A percentile compares a stretch with the other conserved stretches of the same genome.
phyloP scores from a whole-genome alignment of 2,113 vertebrate genomes.

The Oreochromis aureus region DNA sequence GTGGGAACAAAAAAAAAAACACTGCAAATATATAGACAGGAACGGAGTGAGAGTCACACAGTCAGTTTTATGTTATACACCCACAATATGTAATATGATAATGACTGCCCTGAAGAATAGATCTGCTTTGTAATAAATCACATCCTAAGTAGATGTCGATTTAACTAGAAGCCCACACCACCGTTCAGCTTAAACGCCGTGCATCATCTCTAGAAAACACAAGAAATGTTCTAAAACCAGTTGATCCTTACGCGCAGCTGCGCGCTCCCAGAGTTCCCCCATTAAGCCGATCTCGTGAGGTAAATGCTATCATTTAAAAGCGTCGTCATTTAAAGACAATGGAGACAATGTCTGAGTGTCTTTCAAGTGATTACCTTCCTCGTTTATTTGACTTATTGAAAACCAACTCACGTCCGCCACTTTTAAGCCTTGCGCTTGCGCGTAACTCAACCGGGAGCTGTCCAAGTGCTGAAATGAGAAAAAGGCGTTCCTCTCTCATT shows the following conservation, averaged over 20 bases:
- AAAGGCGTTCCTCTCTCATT: conserved; percentile 68
- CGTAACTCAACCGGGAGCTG: conserved; percentile 75
- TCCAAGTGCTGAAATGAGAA: conserved; percentile 83
- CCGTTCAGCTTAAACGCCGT: not conserved
- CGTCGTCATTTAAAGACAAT: not conserved
- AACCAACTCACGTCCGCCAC: conserved; percentile 67
- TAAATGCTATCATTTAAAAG: not conserved
- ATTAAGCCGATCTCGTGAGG: not conserved
- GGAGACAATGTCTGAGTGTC: not conserved
- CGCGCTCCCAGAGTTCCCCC: conserved; percentile 7
- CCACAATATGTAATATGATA: not conserved
- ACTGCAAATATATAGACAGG: not conserved
- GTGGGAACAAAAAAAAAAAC: not conserved
- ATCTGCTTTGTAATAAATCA: not conserved
- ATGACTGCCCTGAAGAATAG: not conserved
- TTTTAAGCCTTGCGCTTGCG: conserved; percentile 78
- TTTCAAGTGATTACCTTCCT: conserved; percentile 21
- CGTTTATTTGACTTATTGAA: conserved; percentile 45
- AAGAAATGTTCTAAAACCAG: not conserved
- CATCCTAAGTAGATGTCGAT: not conserved
- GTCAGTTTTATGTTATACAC: not conserved
- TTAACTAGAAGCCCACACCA: not conserved
- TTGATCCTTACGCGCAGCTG: conserved; percentile 12
- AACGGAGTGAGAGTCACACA: not conserved
- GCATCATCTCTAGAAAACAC: not conserved